A percentile compares a stretch with the other conserved stretches of the same genome.
phyloP scores from a whole-genome alignment of 2,888 invertebrate species.

The Oscheius sp. region DNA sequence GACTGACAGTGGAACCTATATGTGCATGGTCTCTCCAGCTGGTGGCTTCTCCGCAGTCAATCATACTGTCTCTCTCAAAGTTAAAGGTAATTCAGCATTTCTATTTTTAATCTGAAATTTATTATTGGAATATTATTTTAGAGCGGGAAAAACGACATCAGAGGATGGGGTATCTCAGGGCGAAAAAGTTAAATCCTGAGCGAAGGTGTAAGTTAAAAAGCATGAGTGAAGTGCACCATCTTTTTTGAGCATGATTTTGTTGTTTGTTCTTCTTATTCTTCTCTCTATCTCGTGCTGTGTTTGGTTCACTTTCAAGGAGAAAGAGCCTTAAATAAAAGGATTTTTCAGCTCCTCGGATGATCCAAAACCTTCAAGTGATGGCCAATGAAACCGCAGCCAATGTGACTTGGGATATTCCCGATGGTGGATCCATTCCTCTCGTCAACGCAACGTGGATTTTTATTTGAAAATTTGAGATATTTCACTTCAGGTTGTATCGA shows the following conservation, averaged over 20 bases:
- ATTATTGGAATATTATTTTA: background rate
- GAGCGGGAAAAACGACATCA: slow-evolving; percentile 1
- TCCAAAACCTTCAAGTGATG: slow-evolving; percentile 61
- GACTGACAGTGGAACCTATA: slow-evolving; percentile 64
- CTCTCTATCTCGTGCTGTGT: background rate
- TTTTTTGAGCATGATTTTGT: slow-evolving; percentile 8
- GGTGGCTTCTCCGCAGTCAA: slow-evolving; percentile 40
- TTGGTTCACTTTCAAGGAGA: no score
- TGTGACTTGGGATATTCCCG: slow-evolving; percentile 60
- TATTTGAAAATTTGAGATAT: background rate
- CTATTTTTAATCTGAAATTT: background rate
- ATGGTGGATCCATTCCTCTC: slow-evolving; percentile 36
- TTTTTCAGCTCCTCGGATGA: slow-evolving; percentile 64
- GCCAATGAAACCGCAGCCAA: slow-evolving; percentile 56
- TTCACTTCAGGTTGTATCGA: slow-evolving; percentile 49
- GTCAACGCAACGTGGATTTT: slow-evolving; percentile 60
- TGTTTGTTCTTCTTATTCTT: background rate
- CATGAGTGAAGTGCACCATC: background rate
- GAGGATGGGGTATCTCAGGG: background rate
- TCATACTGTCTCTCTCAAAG: slow-evolving; percentile 61
- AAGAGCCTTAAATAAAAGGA: background rate
- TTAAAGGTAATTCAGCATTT: slow-evolving; percentile 56
- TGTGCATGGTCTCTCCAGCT: slow-evolving; percentile 52
- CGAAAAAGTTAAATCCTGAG: slow-evolving; percentile 1
- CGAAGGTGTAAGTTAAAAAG: slow-evolving; percentile 6